Percentiles rank a stretch among this genome's conserved stretches.
Evolutionary conservation across 2,888 invertebrate species (phyloP).

Genomic region (Trachelus stipa): DNA sequence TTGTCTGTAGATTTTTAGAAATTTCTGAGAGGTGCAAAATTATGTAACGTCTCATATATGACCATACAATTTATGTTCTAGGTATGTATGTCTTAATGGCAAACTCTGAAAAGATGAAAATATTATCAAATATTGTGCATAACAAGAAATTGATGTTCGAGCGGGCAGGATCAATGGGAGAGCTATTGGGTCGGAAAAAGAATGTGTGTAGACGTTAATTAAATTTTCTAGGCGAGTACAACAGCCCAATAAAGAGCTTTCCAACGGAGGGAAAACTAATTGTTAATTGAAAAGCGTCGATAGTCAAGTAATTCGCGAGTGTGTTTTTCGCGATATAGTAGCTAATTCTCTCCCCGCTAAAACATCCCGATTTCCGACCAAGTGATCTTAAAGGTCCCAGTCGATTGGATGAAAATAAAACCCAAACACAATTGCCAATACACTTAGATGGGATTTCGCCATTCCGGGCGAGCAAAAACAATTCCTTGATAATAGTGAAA

Average conservation of each 20-base stretch:
- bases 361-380: slow-evolving; percentile 3
- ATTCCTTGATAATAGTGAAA: slow-evolving; percentile 5
- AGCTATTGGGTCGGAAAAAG: neutral
- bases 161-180: neutral
- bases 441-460: slow-evolving; percentile 44
- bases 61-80: neutral
- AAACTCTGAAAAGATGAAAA: neutral
- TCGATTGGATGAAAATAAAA: slow-evolving; percentile 58
- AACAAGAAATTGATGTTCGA: neutral
- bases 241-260: neutral
- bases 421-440: slow-evolving; percentile 54
- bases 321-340: neutral
- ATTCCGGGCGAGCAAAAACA: slow-evolving; percentile 3
- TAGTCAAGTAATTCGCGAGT: neutral
- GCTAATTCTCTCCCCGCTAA: neutral
- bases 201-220: neutral
- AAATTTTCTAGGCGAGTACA: neutral
- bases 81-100: neutral
- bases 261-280: neutral
- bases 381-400: slow-evolving; percentile 26
- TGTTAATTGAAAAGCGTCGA: slow-evolving; percentile 8
- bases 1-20: neutral
- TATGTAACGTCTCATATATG: neutral
- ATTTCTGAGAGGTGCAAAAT: neutral
- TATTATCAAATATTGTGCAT: neutral